These are phyloP conservation scores for Drosophila rufa DNA, from an alignment of 1,140 invertebrate species.

Conservation along the genomic window DNA sequence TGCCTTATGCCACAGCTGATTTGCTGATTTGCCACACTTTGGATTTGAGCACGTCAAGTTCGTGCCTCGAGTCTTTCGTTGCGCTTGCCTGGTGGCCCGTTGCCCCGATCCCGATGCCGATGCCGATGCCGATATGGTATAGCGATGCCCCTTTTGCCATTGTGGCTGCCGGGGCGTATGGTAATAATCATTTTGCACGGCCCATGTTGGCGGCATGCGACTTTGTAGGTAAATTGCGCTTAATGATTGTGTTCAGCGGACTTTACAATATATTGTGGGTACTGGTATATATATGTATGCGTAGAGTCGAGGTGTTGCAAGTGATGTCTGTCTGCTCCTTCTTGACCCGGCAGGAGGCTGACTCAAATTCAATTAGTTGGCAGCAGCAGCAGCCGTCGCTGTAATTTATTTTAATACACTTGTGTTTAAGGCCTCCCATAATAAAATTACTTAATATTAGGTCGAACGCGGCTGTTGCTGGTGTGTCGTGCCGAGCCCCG, in stretches of 20 bases:
- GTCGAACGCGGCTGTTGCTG: constrained; percentile 27
- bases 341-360: constrained; percentile 62
- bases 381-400: constrained; percentile 64
- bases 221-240: constrained; percentile 84
- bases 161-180: constrained; percentile 61
- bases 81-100: constrained; percentile 73
- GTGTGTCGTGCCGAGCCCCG: constrained; percentile 40
- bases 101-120: constrained; percentile 41
- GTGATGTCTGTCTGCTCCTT: constrained; percentile 52
- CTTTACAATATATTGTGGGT: constrained; percentile 64
- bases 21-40: constrained; percentile 81
- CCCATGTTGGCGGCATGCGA: constrained; percentile 69
- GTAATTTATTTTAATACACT: constrained; percentile 75
- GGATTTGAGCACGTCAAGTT: constrained; percentile 81
- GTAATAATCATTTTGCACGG: constrained; percentile 78
- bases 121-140: constrained; percentile 15
- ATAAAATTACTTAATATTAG: constrained; percentile 78
- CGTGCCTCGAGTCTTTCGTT: constrained; percentile 80
- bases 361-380: constrained; percentile 79
- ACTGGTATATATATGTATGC: constrained; percentile 10
- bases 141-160: constrained; percentile 26
- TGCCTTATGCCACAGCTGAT: constrained; percentile 55
- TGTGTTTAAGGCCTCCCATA: constrained; percentile 54
- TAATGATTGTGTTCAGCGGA: constrained; percentile 80
- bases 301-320: constrained; percentile 59